These are phyloP conservation scores for Camponotus floridanus DNA, from an alignment of 1,140 invertebrate genomes.

Conservation along the genomic window DNA sequence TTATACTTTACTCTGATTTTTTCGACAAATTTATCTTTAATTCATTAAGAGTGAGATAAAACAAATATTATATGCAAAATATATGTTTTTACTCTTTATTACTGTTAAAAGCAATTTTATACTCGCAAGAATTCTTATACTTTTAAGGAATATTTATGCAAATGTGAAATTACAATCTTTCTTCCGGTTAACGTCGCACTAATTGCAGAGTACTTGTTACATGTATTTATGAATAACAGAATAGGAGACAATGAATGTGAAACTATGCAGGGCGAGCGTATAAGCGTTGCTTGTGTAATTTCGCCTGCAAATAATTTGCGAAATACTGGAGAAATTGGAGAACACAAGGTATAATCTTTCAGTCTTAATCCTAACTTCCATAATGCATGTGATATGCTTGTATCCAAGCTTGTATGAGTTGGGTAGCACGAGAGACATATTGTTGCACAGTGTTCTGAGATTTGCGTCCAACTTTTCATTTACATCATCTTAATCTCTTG, in stretches of 20 bases:
- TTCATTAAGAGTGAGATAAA: background rate
- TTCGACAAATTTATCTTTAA: background rate
- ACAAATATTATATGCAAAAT: background rate
- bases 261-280: background rate
- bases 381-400: no score
- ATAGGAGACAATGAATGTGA: no score
- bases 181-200: background rate
- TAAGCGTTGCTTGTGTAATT: background rate
- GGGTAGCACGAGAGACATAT: background rate
- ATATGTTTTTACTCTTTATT: background rate
- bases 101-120: background rate
- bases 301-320: background rate
- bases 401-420: background rate
- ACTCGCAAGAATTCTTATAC: background rate
- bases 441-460: background rate
- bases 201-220: background rate
- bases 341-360: slow-evolving; percentile 9
- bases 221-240: background rate
- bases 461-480: background rate
- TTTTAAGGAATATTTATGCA: background rate
- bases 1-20: background rate
- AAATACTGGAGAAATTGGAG: background rate
- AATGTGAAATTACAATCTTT: background rate
- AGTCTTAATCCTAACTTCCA: background rate
- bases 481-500: background rate